Conservation (phyloP, 2,797 vertebrate genomes). For the Huso huso region DNA sequence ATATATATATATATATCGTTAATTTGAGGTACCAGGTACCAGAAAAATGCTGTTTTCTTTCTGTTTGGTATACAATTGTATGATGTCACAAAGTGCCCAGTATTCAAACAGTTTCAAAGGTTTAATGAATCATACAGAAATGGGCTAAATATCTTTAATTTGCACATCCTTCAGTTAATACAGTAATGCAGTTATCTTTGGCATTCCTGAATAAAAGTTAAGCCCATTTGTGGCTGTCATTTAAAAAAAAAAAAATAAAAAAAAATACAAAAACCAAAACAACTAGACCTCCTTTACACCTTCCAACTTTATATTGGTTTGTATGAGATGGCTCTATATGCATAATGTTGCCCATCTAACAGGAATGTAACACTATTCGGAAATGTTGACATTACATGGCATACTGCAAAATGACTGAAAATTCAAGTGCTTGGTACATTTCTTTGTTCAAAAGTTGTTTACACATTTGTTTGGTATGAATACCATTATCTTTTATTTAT, state of each 20-base stretch:
- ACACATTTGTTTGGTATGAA: slow-evolving; percentile 72
- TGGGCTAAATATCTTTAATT: slow-evolving; percentile 41
- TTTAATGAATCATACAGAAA: slow-evolving; percentile 22
- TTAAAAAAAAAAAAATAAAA: slow-evolving; percentile 13
- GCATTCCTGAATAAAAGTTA: slow-evolving; percentile 19
- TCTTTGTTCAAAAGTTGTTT: slow-evolving; percentile 56
- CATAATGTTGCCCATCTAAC: slow-evolving; percentile 24
- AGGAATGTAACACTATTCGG: slow-evolving; percentile 14
- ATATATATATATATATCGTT: slow-evolving; percentile 48
- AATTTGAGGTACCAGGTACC: slow-evolving; percentile 50
- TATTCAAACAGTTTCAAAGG: slow-evolving; percentile 35
- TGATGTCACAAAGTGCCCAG: slow-evolving; percentile 58
- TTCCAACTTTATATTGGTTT: slow-evolving; percentile 32
- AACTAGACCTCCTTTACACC: slow-evolving; percentile 11
- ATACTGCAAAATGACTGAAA: slow-evolving; percentile 19
- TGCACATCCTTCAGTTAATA: slow-evolving; percentile 43
- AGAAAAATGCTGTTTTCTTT: slow-evolving; percentile 31
- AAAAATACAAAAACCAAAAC: slow-evolving; percentile 19
- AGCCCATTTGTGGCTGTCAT: slow-evolving; percentile 25
- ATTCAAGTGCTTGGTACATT: slow-evolving; percentile 56
- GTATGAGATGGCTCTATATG: slow-evolving; percentile 31
- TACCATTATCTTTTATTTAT: slow-evolving; percentile 75
- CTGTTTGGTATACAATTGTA: slow-evolving; percentile 28
- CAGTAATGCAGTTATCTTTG: slow-evolving; percentile 1
- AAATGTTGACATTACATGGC: slow-evolving; percentile 9